Percentiles rank a stretch among this genome's conserved stretches.
Conservation (phyloP, 2,797 vertebrate species). For the Vireo griseus region DNA sequence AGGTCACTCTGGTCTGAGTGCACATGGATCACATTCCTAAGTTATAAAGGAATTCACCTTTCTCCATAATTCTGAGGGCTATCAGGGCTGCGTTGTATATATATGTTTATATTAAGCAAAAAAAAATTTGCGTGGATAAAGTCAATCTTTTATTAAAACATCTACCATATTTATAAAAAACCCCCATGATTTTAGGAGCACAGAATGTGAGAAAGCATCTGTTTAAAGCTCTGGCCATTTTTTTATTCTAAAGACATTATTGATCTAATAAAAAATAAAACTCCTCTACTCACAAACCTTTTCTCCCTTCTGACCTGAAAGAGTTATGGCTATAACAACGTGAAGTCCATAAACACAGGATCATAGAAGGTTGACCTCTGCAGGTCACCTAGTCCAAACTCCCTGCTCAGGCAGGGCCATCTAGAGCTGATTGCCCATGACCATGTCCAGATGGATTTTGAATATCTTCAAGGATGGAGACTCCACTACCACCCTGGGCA, state of each 20-base stretch:
- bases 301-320: neutral
- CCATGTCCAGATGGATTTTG: neutral
- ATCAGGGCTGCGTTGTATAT: neutral
- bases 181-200: neutral
- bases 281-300: neutral
- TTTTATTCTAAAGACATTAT: neutral
- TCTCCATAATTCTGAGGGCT: neutral
- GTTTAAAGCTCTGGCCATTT: neutral
- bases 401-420: neutral
- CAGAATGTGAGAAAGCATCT: neutral
- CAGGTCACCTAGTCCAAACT: neutral
- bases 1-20: neutral
- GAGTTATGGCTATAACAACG: neutral
- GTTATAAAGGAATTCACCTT: neutral
- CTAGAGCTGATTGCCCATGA: neutral
- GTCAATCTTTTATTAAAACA: neutral
- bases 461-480: neutral
- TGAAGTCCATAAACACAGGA: neutral
- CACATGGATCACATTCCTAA: neutral
- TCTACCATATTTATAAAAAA: neutral
- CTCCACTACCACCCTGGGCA: neutral
- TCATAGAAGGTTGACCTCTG: neutral
- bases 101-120: neutral
- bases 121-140: neutral
- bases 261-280: neutral